Evolutionary conservation across 2,888 invertebrate species (phyloP).

Genomic region (Heliothis peltigera): DNA sequence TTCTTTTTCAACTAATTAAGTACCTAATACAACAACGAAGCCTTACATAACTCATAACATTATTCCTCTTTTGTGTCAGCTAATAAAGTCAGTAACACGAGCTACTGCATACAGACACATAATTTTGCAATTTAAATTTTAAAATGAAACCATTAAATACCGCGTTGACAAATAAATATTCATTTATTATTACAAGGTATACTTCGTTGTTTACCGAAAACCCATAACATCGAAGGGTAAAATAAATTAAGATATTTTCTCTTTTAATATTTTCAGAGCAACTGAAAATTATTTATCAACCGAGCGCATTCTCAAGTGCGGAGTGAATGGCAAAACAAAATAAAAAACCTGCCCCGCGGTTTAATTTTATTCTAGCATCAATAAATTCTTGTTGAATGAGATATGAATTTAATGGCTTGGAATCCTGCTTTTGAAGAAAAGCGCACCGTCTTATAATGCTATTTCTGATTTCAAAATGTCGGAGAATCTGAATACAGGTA

Average conservation of each 20-base stretch:
- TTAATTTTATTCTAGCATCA: constrained; percentile 9
- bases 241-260: neutral
- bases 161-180: no score
- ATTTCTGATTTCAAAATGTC: neutral
- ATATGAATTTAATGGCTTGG: neutral
- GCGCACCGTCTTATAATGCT: neutral
- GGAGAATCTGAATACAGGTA: neutral
- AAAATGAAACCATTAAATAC: no score
- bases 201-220: neutral
- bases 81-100: no score
- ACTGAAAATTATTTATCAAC: constrained; percentile 11
- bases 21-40: no score
- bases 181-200: neutral
- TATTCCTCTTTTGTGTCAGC: no score
- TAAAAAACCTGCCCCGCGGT: neutral
- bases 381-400: constrained; percentile 5
- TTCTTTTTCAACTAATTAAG: no score
- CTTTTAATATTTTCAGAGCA: neutral
- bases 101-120: no score
- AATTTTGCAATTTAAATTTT: no score
- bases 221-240: neutral
- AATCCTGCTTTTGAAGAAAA: neutral
- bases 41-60: no score
- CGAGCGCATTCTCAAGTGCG: neutral
- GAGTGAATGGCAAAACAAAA: constrained; percentile 1